A percentile compares a stretch with the other conserved stretches of the same genome.
phyloP scores from a whole-genome alignment of 2,888 invertebrate species.

The Rhagophthalmus giganteus region DNA sequence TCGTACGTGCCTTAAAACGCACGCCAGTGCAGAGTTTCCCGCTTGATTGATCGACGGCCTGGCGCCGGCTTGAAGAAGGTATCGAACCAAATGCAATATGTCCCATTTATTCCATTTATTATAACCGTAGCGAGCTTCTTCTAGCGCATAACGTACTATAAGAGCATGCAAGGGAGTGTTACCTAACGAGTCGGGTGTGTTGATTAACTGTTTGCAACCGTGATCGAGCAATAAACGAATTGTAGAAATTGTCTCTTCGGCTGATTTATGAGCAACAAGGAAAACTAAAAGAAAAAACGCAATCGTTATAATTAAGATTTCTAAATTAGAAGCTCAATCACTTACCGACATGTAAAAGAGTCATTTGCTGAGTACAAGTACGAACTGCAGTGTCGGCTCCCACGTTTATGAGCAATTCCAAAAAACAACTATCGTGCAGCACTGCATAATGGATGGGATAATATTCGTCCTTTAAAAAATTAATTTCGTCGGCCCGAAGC shows the following conservation, averaged over 20 bases:
- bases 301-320: not conserved
- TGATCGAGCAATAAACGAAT: constrained; percentile 70
- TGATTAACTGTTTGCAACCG: constrained; percentile 72
- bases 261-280: constrained; percentile 68
- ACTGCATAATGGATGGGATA: constrained; percentile 79
- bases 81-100: constrained; percentile 68
- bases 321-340: too few species aligned
- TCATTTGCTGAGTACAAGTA: constrained; percentile 74
- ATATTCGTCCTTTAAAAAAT: constrained; percentile 73
- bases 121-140: constrained; percentile 68
- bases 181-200: constrained; percentile 71
- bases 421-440: constrained; percentile 70
- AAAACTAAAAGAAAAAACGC: constrained; percentile 57
- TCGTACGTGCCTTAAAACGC: constrained; percentile 69
- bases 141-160: constrained; percentile 67
- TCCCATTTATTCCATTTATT: constrained; percentile 77
- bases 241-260: constrained; percentile 71
- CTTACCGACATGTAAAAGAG: constrained; percentile 65
- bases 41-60: constrained; percentile 70
- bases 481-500: constrained; percentile 69
- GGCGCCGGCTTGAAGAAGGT: constrained; percentile 65
- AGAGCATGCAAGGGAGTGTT: constrained; percentile 73
- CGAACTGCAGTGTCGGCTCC: constrained; percentile 73
- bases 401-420: constrained; percentile 65
- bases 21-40: constrained; percentile 70